Evolutionary conservation across 2,797 vertebrate genomes (phyloP).

Genomic region (Falco novaeseelandiae): DNA sequence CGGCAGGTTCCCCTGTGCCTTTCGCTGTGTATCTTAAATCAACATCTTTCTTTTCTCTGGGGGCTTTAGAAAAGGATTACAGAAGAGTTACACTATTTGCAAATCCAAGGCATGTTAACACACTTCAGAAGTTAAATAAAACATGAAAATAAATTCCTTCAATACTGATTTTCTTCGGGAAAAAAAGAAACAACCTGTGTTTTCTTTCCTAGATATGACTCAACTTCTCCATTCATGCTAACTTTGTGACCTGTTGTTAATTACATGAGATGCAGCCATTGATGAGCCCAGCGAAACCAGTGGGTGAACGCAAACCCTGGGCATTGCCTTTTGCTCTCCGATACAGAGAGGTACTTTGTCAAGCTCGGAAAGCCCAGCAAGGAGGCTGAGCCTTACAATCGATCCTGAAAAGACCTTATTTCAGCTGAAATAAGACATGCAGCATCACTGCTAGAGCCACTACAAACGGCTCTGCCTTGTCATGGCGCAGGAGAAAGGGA

Average conservation of each 20-base stretch:
- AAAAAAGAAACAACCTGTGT: background rate
- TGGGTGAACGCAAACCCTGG: background rate
- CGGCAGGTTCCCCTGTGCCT: background rate
- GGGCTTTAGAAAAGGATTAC: background rate
- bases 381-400: background rate
- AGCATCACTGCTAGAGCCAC: background rate
- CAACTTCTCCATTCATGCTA: background rate
- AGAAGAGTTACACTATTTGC: background rate
- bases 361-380: background rate
- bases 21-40: slow-evolving; percentile 8
- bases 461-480: background rate
- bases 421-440: background rate
- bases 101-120: background rate
- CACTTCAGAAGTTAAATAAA: background rate
- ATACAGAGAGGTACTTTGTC: background rate
- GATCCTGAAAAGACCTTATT: background rate
- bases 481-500: background rate
- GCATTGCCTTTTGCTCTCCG: background rate
- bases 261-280: background rate
- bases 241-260: background rate
- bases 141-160: slow-evolving; percentile 10
- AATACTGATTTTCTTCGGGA: background rate
- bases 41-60: slow-evolving; percentile 19
- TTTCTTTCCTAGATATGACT: background rate
- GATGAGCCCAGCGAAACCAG: background rate